Conservation (phyloP, 2,888 invertebrate genomes). For the Patella caerulea region DNA sequence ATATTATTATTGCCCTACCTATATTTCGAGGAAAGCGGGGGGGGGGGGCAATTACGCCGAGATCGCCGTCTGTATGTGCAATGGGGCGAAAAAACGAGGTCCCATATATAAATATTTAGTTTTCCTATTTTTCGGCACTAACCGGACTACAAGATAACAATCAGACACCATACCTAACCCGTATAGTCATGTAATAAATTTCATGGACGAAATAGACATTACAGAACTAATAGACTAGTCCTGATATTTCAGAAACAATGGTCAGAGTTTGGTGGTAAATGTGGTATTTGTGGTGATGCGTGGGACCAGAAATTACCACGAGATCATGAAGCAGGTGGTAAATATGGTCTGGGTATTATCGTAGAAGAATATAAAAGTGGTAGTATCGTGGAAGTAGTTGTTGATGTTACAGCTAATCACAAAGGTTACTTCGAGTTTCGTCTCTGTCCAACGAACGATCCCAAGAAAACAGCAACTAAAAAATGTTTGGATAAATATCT, state of each 20-base stretch:
- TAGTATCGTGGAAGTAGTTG: neutral
- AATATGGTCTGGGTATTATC: neutral
- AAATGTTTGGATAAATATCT: neutral
- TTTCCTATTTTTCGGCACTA: too few species aligned
- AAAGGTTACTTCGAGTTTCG: neutral
- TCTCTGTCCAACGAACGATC: constrained; percentile 1
- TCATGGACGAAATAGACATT: too few species aligned
- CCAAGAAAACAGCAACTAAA: neutral
- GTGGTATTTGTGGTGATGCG: constrained; percentile 1
- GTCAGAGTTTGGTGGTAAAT: neutral
- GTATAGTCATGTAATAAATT: too few species aligned
- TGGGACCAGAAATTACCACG: neutral
- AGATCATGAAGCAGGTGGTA: neutral
- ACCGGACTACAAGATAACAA: too few species aligned
- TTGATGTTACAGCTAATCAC: neutral
- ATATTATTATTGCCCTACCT: too few species aligned
- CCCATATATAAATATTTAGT: too few species aligned
- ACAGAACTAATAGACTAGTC: too few species aligned
- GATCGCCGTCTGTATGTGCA: too few species aligned
- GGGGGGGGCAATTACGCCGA: too few species aligned
- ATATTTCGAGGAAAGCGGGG: too few species aligned
- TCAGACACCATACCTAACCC: too few species aligned
- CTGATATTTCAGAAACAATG: neutral
- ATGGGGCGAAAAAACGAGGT: too few species aligned
- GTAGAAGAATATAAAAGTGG: neutral